Evolutionary conservation across 2,888 invertebrate genomes (phyloP).

Genomic region (Polyommatus iphigenia): DNA sequence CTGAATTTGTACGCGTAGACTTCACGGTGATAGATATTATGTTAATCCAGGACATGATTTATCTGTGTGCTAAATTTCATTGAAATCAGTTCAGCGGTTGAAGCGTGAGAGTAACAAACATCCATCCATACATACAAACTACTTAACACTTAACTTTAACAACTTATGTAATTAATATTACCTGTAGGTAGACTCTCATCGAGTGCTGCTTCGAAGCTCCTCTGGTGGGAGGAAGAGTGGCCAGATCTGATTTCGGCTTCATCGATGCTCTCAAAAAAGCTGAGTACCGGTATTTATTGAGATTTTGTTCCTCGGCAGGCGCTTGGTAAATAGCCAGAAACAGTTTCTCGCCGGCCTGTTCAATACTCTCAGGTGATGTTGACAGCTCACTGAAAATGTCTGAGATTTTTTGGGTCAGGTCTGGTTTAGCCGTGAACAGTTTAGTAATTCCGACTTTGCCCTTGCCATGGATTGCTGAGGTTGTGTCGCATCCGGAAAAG

Average conservation of each 20-base stretch:
- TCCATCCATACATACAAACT: not conserved
- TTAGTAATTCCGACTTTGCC: conserved; percentile 33
- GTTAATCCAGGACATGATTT: not conserved
- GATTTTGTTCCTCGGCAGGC: not conserved
- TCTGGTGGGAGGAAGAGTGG: too few relatives aligned
- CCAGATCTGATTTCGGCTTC: conserved; percentile 29
- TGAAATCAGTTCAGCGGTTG: not conserved
- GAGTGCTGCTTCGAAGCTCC: conserved; percentile 17
- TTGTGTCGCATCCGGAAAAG: conserved; percentile 29
- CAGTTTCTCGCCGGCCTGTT: conserved; percentile 32
- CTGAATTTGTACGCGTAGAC: not conserved
- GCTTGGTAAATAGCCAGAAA: conserved; percentile 27
- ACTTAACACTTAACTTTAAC: conserved; percentile 17
- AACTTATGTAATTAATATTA: conserved; percentile 21
- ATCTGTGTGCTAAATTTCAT: not conserved
- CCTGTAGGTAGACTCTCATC: conserved; percentile 29
- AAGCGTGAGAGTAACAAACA: not conserved
- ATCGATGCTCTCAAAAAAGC: conserved; percentile 16
- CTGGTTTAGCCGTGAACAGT: conserved; percentile 25
- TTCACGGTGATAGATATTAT: not conserved
- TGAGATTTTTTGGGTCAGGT: conserved; percentile 29
- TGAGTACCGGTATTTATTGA: not conserved
- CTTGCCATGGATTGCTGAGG: conserved; percentile 26
- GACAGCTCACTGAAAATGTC: conserved; percentile 11
- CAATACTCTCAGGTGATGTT: conserved; percentile 29